phyloP scores from a whole-genome alignment of 2,797 vertebrate species.

The Melanotaenia pygmaea region DNA sequence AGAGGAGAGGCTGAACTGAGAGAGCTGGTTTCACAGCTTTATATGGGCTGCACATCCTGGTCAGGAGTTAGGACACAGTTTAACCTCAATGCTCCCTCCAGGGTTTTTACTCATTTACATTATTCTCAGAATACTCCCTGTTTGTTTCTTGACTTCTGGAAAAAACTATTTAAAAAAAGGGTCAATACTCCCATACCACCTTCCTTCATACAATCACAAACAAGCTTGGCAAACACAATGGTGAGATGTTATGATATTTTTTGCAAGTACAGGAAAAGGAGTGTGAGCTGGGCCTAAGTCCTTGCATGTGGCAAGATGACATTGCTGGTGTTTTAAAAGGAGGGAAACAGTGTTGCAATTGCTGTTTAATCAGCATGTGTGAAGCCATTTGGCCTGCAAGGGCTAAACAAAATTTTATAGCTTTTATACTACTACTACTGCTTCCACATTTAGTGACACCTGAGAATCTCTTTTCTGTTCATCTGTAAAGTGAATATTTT shows the following conservation, averaged over 20 bases:
- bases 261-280: conserved; percentile 57
- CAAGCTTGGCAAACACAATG: conserved; percentile 8
- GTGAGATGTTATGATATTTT: conserved; percentile 38
- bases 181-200: neutral
- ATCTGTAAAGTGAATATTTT: conserved; percentile 6
- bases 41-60: conserved; percentile 2
- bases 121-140: conserved; percentile 27
- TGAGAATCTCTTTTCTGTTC: neutral
- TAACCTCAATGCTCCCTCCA: conserved; percentile 30
- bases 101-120: conserved; percentile 32
- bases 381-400: conserved; percentile 2
- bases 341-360: conserved; percentile 58
- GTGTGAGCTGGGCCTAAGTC: conserved; percentile 20
- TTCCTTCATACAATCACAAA: neutral
- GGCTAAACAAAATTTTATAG: conserved; percentile 9
- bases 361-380: conserved; percentile 46
- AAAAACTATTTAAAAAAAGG: conserved; percentile 4
- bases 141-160: conserved; percentile 23
- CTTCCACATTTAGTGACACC: neutral
- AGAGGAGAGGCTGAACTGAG: conserved; percentile 21
- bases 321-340: conserved; percentile 32
- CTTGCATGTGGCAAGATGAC: conserved; percentile 58
- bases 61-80: conserved; percentile 21
- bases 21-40: conserved; percentile 22
- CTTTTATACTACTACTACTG: neutral